A percentile compares a stretch with the other conserved stretches of the same genome.
These are phyloP conservation scores for Sebastes iracundus DNA, from an alignment of 2,797 vertebrate genomes.

Conservation along the genomic window DNA sequence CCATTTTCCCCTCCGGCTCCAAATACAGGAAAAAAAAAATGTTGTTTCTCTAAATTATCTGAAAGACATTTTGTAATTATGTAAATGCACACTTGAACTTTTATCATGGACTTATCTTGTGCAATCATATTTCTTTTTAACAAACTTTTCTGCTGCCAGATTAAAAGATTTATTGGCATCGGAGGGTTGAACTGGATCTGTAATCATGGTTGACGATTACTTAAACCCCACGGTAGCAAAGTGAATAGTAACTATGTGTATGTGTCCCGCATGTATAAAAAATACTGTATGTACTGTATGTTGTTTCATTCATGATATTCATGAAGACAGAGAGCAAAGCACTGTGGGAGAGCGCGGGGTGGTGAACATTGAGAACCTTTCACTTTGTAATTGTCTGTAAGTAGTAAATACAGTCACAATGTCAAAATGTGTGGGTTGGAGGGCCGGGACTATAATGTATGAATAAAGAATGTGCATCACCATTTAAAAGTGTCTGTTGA, in stretches of 20 bases:
- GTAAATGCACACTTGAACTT: background rate
- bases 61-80: slow-evolving; percentile 6
- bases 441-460: background rate
- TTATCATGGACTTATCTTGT: slow-evolving; percentile 5
- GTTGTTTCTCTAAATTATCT: background rate
- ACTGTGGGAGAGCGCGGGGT: background rate
- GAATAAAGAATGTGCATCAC: slow-evolving; percentile 71
- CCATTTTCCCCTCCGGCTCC: background rate
- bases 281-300: slow-evolving; percentile 48
- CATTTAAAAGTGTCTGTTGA: slow-evolving; percentile 2
- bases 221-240: slow-evolving; percentile 25
- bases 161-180: background rate
- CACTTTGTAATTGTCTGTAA: slow-evolving; percentile 47
- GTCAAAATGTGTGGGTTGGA: slow-evolving; percentile 9
- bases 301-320: slow-evolving; percentile 77
- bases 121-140: background rate
- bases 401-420: slow-evolving; percentile 17
- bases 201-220: background rate
- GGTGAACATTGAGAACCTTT: slow-evolving; percentile 22
- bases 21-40: background rate
- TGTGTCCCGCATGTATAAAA: slow-evolving; percentile 67
- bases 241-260: slow-evolving; percentile 46
- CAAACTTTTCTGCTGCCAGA: background rate
- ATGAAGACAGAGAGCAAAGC: slow-evolving; percentile 58
- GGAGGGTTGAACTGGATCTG: background rate